These are phyloP conservation scores for Diplolepis rosae DNA, from an alignment of 2,888 invertebrate genomes.

Conservation along the genomic window DNA sequence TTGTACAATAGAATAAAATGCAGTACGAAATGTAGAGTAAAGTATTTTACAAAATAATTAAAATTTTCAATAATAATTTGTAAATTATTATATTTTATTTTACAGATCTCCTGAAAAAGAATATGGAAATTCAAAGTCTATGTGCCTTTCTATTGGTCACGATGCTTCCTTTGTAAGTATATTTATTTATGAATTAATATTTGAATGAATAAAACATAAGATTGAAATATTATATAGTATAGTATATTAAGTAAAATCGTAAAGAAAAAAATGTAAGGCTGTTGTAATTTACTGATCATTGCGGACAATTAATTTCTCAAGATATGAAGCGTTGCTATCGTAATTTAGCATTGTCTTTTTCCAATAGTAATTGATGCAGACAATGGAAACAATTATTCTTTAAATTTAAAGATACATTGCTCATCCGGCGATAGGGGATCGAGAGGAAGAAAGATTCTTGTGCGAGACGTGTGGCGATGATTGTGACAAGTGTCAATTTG, in stretches of 20 bases:
- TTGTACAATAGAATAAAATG: too few species aligned
- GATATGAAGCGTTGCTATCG: not conserved
- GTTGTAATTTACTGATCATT: not conserved
- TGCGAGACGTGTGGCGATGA: constrained; percentile 58
- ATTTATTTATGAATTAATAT: not conserved
- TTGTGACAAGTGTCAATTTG: constrained; percentile 61
- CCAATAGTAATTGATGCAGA: not conserved
- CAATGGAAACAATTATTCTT: constrained; percentile 32
- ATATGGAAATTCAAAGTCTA: constrained; percentile 50
- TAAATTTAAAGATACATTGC: constrained; percentile 52
- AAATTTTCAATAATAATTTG: too few species aligned
- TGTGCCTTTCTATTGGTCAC: constrained; percentile 48
- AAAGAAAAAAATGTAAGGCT: not conserved
- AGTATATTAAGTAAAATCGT: not conserved
- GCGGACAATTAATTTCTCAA: not conserved
- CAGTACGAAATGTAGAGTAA: too few species aligned
- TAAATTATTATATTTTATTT: constrained; percentile 30
- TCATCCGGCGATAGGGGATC: constrained; percentile 55
- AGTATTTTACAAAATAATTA: too few species aligned
- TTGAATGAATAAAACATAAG: not conserved
- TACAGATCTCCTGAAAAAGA: constrained; percentile 51
- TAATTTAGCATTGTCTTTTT: not conserved
- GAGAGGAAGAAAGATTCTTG: constrained; percentile 45
- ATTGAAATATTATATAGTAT: not conserved
- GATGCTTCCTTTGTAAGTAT: constrained; percentile 55